A percentile compares a stretch with the other conserved stretches of the same genome.
Evolutionary conservation across 2,888 invertebrate genomes (phyloP).

Genomic region (Ectropis crepuscularia): DNA sequence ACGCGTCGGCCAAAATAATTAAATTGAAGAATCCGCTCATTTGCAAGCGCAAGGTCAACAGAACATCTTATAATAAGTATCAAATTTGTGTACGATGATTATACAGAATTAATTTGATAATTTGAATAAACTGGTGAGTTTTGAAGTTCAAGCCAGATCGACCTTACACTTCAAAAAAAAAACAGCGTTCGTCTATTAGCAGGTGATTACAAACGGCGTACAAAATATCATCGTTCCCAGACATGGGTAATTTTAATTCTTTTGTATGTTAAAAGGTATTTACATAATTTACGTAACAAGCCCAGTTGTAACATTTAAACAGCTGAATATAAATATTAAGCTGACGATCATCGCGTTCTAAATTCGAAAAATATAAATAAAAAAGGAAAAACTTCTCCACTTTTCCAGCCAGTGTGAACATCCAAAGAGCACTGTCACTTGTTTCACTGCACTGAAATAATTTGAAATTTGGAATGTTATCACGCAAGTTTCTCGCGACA

Average conservation of each 20-base stretch:
- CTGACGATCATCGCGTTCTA: conserved; percentile 59
- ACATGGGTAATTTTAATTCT: conserved; percentile 55
- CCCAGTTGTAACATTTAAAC: conserved; percentile 37
- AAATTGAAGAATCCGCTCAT: conserved; percentile 5
- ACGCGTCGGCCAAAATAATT: conserved; percentile 2
- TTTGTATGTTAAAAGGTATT: conserved; percentile 53
- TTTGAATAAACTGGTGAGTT: conserved; percentile 16
- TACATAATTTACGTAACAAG: conserved; percentile 46
- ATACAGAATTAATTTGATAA: conserved; percentile 10
- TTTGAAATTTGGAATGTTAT: conserved; percentile 31
- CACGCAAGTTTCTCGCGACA: conserved; percentile 43
- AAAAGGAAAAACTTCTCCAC: conserved; percentile 18
- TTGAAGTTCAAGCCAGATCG: conserved; percentile 27
- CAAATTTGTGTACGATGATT: conserved; percentile 17
- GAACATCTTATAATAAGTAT: conserved; percentile 20
- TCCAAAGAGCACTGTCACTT: conserved; percentile 38
- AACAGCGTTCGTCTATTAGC: conserved; percentile 22
- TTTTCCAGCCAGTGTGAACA: conserved; percentile 32
- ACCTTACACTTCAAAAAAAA: conserved; percentile 42
- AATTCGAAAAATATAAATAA: conserved; percentile 27
- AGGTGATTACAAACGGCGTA: conserved; percentile 45
- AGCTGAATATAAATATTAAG: conserved; percentile 45
- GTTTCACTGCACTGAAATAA: conserved; percentile 32
- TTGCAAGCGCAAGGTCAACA: conserved; percentile 25
- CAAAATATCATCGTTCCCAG: conserved; percentile 49